phyloP scores from a whole-genome alignment of 2,797 vertebrate genomes.

The Spondyliosoma cantharus region DNA sequence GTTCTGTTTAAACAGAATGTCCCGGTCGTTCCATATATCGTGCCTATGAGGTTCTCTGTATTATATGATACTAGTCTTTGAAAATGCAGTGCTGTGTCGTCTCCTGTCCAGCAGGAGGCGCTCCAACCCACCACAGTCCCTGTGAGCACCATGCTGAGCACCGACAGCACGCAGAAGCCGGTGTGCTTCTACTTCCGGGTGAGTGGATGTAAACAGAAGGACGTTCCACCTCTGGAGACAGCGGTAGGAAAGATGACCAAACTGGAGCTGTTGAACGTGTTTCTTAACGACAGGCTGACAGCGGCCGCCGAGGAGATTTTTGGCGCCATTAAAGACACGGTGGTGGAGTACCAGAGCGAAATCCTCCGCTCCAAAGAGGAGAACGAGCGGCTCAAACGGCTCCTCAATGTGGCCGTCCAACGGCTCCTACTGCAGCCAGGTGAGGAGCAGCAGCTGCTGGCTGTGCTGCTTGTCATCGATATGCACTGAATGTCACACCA shows the following conservation, averaged over 20 bases:
- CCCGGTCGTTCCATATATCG: too few species aligned
- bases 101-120: conserved; percentile 44
- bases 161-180: conserved; percentile 24
- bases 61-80: too few species aligned
- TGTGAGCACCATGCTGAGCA: background rate
- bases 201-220: conserved; percentile 76
- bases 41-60: too few species aligned
- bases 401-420: conserved; percentile 76
- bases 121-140: too few species aligned
- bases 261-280: conserved; percentile 76
- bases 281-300: conserved; percentile 76
- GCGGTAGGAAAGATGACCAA: conserved; percentile 69
- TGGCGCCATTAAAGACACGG: conserved; percentile 73
- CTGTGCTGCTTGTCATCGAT: background rate
- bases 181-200: conserved; percentile 59
- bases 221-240: conserved; percentile 42
- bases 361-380: conserved; percentile 74
- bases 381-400: conserved; percentile 76
- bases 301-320: conserved; percentile 79
- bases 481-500: background rate
- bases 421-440: conserved; percentile 76
- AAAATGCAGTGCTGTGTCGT: background rate
- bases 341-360: conserved; percentile 76
- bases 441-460: conserved; percentile 20
- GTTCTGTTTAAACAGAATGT: too few species aligned